These are phyloP conservation scores for Desoria tigrina DNA, from an alignment of 2,888 invertebrate species.

Conservation along the genomic window DNA sequence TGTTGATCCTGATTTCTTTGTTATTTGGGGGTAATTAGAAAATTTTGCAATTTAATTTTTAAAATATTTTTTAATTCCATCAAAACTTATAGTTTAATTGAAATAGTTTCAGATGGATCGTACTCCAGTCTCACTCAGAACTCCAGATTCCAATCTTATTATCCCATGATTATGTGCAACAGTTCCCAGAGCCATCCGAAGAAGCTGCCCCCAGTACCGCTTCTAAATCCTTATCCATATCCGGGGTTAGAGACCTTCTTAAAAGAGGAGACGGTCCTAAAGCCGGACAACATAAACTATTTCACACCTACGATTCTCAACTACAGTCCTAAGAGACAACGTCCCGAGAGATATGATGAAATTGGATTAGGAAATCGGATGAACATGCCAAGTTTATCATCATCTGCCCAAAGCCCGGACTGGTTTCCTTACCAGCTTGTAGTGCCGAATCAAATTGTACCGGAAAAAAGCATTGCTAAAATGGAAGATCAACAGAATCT, in stretches of 20 bases:
- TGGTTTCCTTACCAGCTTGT: conserved; percentile 2
- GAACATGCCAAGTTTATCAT: not conserved
- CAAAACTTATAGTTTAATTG: too few species aligned
- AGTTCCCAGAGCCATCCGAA: too few species aligned
- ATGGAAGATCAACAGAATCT: not conserved
- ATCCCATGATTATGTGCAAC: too few species aligned
- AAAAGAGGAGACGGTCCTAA: too few species aligned
- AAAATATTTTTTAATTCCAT: too few species aligned
- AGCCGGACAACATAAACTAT: too few species aligned
- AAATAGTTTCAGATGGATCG: not conserved
- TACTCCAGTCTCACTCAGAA: not conserved
- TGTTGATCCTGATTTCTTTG: too few species aligned
- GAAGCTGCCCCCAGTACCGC: too few species aligned
- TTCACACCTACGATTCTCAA: conserved; percentile 10
- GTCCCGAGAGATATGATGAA: not conserved
- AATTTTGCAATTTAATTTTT: too few species aligned
- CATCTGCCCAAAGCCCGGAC: not conserved
- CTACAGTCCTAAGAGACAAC: not conserved
- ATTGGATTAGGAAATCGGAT: conserved; percentile 15
- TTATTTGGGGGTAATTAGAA: too few species aligned
- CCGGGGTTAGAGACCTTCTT: too few species aligned
- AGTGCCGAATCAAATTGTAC: not conserved
- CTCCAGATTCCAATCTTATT: not conserved
- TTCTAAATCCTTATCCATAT: too few species aligned
- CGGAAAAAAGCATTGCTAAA: not conserved